Base-by-base conservation (phyloP, 64 coral and sea anemone species). In the Actinia equina region DNA sequence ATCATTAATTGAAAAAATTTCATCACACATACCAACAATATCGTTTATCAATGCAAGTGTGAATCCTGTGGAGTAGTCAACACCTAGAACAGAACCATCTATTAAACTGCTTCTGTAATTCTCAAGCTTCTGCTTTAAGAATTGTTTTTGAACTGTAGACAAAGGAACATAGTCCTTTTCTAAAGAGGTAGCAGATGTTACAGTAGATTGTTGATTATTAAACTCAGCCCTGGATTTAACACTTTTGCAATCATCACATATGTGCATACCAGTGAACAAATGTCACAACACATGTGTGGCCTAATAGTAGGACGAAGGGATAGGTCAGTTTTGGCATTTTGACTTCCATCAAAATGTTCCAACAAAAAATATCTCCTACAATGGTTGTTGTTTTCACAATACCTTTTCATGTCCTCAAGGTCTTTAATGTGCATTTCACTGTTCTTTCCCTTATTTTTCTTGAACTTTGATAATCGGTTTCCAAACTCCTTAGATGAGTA, bases 401-500 rank as follows among this genome's bases (percentile, higher is more conserved):
- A 86, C 58, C 46, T 44, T 86, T 83, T 83, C 81, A 83, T 83
- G n/a, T 44, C 81, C 13, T 83, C 46, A 13, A 83, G 81, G n/a
- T 83, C 81, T 52, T 52, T 54, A 52, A 83, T 54, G 22, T 83
- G 43, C 37, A n/a, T 83, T 83, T 83, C 30, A 54, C 43, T 44
- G 14, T 44, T 10, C 20, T 63, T 42, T 70, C 43, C 30, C 30
- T 37, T 45, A 30, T 43, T 86, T 44, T 86, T 70, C 1, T 26
- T 64, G 1, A 86, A 19, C 3, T 65, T 86, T 86, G 84, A 27
- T 65, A 64, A 26, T 6, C 84, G 84, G 11, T n/a, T 63, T 64
- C 84, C 84, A 84, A 86, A 86, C 64, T 86, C 61, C 27, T 86
- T 86, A 17, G 84, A 58, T 17, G 84, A 86, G 63, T 43, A 86